Conservation (phyloP, 2,888 invertebrate species). For the Unio delphinus region DNA sequence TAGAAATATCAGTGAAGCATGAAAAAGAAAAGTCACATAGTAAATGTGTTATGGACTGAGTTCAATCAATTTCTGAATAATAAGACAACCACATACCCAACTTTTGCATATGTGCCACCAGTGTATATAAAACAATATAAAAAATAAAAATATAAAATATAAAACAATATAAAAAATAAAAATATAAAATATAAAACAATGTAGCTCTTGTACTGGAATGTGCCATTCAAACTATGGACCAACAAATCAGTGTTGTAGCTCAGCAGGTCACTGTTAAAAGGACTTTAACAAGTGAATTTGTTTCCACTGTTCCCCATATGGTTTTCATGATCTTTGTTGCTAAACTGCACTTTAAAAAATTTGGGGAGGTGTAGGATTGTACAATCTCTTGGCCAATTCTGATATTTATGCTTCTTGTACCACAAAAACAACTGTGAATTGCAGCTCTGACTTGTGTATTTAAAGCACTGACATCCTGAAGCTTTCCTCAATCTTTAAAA, state of each 20-base stretch:
- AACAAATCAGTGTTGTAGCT: neutral
- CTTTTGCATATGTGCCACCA: too few relatives aligned
- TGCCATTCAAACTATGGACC: constrained; percentile 1
- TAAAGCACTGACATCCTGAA: neutral
- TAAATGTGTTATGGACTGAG: too few relatives aligned
- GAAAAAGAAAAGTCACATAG: too few relatives aligned
- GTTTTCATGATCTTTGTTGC: neutral
- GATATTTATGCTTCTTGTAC: neutral
- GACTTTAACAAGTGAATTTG: neutral
- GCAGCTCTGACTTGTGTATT: neutral
- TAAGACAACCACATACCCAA: too few relatives aligned
- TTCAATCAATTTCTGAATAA: too few relatives aligned
- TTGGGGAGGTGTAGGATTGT: neutral
- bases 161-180: neutral
- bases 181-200: neutral
- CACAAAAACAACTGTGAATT: neutral
- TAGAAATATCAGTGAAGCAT: too few relatives aligned
- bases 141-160: neutral
- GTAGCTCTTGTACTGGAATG: neutral
- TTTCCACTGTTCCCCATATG: neutral
- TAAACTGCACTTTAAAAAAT: neutral
- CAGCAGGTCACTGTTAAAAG: neutral
- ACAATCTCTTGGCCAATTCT: neutral
- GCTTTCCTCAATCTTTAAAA: neutral
- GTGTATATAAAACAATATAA: neutral